Percentiles rank a stretch among this genome's conserved stretches.
Evolutionary conservation across 2,888 invertebrate genomes (phyloP).

Genomic region (Drosophila borealis): DNA sequence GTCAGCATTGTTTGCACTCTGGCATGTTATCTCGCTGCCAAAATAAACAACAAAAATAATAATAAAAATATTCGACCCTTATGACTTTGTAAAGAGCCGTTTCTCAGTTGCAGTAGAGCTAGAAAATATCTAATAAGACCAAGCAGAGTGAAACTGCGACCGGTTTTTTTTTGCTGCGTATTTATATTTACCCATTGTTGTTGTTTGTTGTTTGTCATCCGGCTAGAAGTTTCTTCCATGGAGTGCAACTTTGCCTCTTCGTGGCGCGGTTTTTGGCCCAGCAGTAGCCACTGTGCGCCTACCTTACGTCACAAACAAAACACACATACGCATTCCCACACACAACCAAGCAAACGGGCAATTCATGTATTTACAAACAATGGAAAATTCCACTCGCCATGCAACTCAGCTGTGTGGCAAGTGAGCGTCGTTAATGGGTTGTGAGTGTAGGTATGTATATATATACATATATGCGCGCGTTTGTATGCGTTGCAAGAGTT

Average conservation of each 20-base stretch:
- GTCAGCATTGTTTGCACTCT: constrained; percentile 45
- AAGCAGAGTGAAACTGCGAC: constrained; percentile 5
- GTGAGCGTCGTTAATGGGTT: background rate
- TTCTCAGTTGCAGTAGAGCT: constrained; percentile 10
- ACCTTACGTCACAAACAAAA: constrained; percentile 51
- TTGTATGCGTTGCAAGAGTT: constrained; percentile 8
- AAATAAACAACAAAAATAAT: constrained; percentile 39
- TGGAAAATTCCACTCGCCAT: constrained; percentile 73
- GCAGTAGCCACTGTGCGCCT: constrained; percentile 10
- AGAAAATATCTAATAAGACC: constrained; percentile 11
- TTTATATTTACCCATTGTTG: constrained; percentile 16
- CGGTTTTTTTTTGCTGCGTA: constrained; percentile 35
- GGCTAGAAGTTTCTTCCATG: background rate
- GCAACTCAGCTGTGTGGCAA: constrained; percentile 60
- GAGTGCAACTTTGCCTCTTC: constrained; percentile 2
- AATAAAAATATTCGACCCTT: constrained; percentile 18
- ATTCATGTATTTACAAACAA: constrained; percentile 52
- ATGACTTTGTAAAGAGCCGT: constrained; percentile 28
- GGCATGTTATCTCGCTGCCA: constrained; percentile 47
- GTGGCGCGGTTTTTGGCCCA: constrained; percentile 9
- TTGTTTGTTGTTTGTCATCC: constrained; percentile 19
- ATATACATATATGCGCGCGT: background rate
- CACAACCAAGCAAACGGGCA: constrained; percentile 3
- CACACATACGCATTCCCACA: constrained; percentile 4
- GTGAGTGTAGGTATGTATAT: background rate